Evolutionary conservation across 2,113 vertebrate genomes (phyloP).

Genomic region (Synchiropus splendidus): DNA sequence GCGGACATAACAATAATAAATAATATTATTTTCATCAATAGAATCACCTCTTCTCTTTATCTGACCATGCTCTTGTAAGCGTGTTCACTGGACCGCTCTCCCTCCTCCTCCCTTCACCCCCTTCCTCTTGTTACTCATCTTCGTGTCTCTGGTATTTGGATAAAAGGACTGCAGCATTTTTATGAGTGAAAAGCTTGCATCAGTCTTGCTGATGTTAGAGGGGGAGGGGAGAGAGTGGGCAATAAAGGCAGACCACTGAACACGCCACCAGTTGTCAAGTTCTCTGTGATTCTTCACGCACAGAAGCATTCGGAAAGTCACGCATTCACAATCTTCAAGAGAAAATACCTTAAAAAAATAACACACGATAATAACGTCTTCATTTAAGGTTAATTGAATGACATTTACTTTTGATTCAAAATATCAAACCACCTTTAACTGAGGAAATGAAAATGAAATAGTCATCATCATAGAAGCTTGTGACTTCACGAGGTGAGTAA

Average conservation of each 20-base stretch:
- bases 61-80: background rate
- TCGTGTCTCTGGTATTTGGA: slow-evolving; percentile 36
- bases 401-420: too few relatives aligned
- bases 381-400: too few relatives aligned
- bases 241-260: slow-evolving; percentile 53
- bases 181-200: slow-evolving; percentile 47
- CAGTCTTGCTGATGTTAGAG: slow-evolving; percentile 43
- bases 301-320: too few relatives aligned
- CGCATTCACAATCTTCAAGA: too few relatives aligned
- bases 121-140: slow-evolving; percentile 5
- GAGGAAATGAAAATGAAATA: background rate
- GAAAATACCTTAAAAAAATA: too few relatives aligned
- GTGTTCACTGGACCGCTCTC: background rate
- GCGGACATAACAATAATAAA: too few relatives aligned
- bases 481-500: too few relatives aligned
- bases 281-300: slow-evolving; percentile 62
- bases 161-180: slow-evolving; percentile 33
- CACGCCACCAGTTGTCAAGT: slow-evolving; percentile 48
- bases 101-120: background rate
- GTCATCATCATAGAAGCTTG: too few relatives aligned
- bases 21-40: too few relatives aligned
- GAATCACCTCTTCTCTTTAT: too few relatives aligned
- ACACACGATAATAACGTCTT: too few relatives aligned
- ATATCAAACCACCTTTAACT: background rate
- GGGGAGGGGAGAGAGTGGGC: slow-evolving; percentile 29